Percentiles rank a stretch among this genome's conserved stretches.
phyloP scores from a whole-genome alignment of 2,113 vertebrate genomes.

The Abramis brama region DNA sequence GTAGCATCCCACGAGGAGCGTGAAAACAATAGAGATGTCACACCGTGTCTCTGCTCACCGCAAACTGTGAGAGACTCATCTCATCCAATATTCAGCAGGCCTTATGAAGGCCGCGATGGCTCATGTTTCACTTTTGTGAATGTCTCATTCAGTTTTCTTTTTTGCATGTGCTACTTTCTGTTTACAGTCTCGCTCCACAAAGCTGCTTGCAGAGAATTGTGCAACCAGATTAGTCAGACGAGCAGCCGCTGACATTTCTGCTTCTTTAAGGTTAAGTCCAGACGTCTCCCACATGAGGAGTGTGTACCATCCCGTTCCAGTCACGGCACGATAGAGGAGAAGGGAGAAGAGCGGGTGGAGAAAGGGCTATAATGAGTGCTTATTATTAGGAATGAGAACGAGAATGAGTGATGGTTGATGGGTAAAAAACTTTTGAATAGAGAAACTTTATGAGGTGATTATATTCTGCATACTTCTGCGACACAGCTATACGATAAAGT shows the following conservation, averaged over 20 bases:
- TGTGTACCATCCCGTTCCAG: slow-evolving; percentile 60
- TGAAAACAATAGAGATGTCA: slow-evolving; percentile 38
- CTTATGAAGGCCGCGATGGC: slow-evolving; percentile 43
- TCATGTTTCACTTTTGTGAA: slow-evolving; percentile 48
- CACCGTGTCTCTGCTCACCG: slow-evolving; percentile 39
- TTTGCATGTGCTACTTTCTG: slow-evolving; percentile 21
- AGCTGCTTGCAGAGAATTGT: not conserved
- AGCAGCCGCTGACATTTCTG: slow-evolving; percentile 33
- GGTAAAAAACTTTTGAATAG: slow-evolving; percentile 42
- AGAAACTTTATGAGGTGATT: slow-evolving; percentile 52
- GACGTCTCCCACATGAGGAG: slow-evolving; percentile 46
- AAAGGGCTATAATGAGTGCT: slow-evolving; percentile 45
- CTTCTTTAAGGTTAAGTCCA: slow-evolving; percentile 43
- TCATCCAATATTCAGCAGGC: slow-evolving; percentile 58
- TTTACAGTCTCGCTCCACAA: slow-evolving; percentile 20
- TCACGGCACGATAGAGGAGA: slow-evolving; percentile 46
- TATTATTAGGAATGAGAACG: slow-evolving; percentile 6
- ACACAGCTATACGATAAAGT: slow-evolving; percentile 49
- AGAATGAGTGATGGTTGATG: not conserved
- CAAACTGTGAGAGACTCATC: slow-evolving; percentile 42
- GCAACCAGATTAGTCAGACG: not conserved
- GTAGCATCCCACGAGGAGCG: not conserved
- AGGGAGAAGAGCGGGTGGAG: slow-evolving; percentile 12
- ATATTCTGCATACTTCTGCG: slow-evolving; percentile 61
- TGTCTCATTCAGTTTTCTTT: slow-evolving; percentile 48